Evolutionary conservation across 2,797 vertebrate species (phyloP).

Genomic region (Gymnothorax javanicus): DNA sequence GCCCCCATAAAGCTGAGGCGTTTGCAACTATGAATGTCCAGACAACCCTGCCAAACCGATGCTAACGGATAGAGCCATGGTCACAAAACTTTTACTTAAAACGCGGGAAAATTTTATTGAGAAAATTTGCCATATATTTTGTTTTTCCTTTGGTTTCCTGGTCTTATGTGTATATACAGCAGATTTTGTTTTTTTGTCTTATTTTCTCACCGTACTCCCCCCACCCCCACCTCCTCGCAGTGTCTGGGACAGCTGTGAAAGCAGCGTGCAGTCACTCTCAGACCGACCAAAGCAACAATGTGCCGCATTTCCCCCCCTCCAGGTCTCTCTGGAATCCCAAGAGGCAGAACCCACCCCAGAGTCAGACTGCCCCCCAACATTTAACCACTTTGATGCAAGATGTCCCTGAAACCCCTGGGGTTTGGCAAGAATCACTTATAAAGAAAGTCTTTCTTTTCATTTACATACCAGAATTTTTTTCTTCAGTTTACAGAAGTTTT

Average conservation of each 20-base stretch:
- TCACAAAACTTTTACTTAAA: not conserved
- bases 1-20: not conserved
- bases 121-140: not conserved
- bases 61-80: not conserved
- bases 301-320: slow-evolving; percentile 53
- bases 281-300: slow-evolving; percentile 46
- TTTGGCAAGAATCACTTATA: not conserved
- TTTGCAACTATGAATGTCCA: not conserved
- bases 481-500: not conserved
- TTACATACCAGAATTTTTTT: not conserved
- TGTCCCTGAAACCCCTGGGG: slow-evolving; percentile 41
- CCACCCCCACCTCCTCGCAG: slow-evolving; percentile 51
- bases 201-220: slow-evolving; percentile 20
- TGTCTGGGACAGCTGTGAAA: slow-evolving; percentile 73
- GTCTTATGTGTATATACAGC: not conserved
- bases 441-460: not conserved
- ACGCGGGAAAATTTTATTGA: not conserved
- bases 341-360: slow-evolving; percentile 54
- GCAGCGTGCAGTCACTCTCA: slow-evolving; percentile 66
- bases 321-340: slow-evolving; percentile 76
- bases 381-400: slow-evolving; percentile 60
- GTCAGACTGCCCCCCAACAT: slow-evolving; percentile 55
- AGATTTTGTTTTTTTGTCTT: slow-evolving; percentile 15
- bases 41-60: not conserved
- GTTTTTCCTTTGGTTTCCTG: not conserved